Conservation (phyloP, 1,140 invertebrate genomes). For the Zelostemma sp. region DNA sequence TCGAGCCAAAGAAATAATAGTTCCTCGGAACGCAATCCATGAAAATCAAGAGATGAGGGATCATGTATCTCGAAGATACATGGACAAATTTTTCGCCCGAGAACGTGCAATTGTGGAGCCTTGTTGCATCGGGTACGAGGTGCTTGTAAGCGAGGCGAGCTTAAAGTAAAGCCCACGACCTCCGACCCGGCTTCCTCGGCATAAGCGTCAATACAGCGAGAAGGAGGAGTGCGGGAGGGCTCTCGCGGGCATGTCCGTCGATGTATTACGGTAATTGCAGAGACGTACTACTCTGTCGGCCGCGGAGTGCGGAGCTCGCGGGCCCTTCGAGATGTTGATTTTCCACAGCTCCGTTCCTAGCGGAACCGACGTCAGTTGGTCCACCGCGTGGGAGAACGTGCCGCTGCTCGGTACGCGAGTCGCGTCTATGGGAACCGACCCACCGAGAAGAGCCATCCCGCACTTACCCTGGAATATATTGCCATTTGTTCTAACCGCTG, state of each 20-base stretch:
- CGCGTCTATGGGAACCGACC: constrained; percentile 49
- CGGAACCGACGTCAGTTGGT: too few relatives aligned
- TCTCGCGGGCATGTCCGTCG: constrained; percentile 41
- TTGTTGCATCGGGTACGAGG: neutral
- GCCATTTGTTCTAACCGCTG: constrained; percentile 55
- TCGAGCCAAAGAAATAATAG: too few relatives aligned
- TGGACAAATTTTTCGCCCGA: too few relatives aligned
- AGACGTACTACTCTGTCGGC: constrained; percentile 38
- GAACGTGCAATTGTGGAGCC: neutral
- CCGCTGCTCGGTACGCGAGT: constrained; percentile 1
- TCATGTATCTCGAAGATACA: too few relatives aligned
- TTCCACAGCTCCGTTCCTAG: constrained; percentile 42
- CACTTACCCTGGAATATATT: constrained; percentile 51
- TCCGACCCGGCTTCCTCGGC: constrained; percentile 16
- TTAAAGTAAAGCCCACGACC: constrained; percentile 21
- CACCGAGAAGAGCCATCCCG: constrained; percentile 16
- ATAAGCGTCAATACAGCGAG: constrained; percentile 24
- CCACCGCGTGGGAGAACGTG: constrained; percentile 50
- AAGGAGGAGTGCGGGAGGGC: constrained; percentile 13
- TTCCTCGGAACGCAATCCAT: too few relatives aligned
- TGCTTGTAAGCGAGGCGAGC: constrained; percentile 18
- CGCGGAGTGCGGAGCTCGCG: constrained; percentile 5
- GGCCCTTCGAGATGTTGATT: constrained; percentile 45
- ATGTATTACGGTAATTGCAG: constrained; percentile 62
- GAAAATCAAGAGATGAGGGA: too few relatives aligned